Base-by-base conservation (phyloP, 2,797 vertebrate species). In the Manis pentadactyla region DNA sequence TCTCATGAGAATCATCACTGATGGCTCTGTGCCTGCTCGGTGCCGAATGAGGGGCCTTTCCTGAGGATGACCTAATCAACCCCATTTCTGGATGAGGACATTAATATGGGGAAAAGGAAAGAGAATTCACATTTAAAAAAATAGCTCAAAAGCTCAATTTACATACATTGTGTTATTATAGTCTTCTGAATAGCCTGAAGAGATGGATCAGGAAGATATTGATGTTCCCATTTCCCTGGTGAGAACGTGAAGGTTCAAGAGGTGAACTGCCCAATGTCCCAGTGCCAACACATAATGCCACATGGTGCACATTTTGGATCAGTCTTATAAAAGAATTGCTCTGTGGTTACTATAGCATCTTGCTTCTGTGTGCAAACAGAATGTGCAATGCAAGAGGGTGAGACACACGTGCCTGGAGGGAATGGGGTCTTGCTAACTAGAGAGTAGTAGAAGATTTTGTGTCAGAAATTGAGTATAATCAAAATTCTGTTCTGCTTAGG, bases 81-180 rank as follows among this genome's bases (percentile, higher is more conserved):
- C 37, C 31, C n/a, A 64, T 59, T 93, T 95, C 57, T 63, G 90
- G 77, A 51, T 51, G 51, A 94, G 31, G 29, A 97, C 88, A 94
- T 21, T 29, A 31, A 90, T 39, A 39, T 39, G 37, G 37, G 37
- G 59, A 87, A 71, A 14, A 95, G 34, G 55, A 81, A 87, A 39
- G 27, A 71, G 71, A 87, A 92, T 82, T 46, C 34, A 23, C 15
- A 21, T 42, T 6, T 78, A 46, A 55, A 85, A 39, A 95, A 68
- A 17, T 23, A 63, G n/a, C 74, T 82, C 27, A 39, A 29, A 82
- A 85, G 64, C 21, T 19, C 31, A 83, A 4, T 55, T 18, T 66
- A 46, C 25, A 12, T n/a, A 17, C 27, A 66, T 31, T n/a, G 2
- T 57, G 34, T 51, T 14, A 68, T 11, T 53, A 13, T 3, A 39